Evolutionary conservation across 2,113 vertebrate genomes (phyloP), one percentile per base, ranked within the genome.

Genomic region (Archilochus colubris): DNA sequence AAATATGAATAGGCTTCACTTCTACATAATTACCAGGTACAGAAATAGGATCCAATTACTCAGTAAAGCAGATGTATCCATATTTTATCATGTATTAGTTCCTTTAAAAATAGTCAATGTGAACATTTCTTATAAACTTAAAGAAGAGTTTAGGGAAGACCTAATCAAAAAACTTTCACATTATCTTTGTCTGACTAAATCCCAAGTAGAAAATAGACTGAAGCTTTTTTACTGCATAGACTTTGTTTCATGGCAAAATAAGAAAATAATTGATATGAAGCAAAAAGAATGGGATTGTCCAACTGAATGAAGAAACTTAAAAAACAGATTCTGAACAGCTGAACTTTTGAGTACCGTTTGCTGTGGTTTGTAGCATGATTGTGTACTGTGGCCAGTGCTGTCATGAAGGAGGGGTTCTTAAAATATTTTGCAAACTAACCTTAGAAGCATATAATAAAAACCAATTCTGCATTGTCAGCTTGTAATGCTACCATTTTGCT

Each of bases 1-100:
- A 95, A 91, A 69, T 95, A 87, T 82, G 50, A 82, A 92, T 95
- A 85, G 33, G 33, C 23, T 94, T 95, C 12, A 82, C 64, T 96
- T 91, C 94, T 77, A 76, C 14, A 57, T 92, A 86, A 94, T 70
- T 96, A 23, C 62, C 53, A 85, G 77, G 72, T 94, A 89, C 46
- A 70, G 94, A 93, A 79, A 68, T 20, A 25, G 18, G 30, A 66
- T 91, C 40, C 43, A 75, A 57, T 73, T 97, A 89, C n/a, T 59
- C 38, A 84, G 75, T 77, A 79, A 88, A 54, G n/a, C 73, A 93
- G 46, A 57, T 74, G 51, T 85, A 91, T 84, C 24, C 55, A 28
- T 82, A 62, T 81, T 51, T 12, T 44, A 12, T 81, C 11, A 66
- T 73, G 70, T 70, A n/a, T 43, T 58, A 14, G 43, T 89, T 88